These are phyloP conservation scores for Ailurus styani DNA, from an alignment of 2,113 vertebrate species.

Conservation along the genomic window DNA sequence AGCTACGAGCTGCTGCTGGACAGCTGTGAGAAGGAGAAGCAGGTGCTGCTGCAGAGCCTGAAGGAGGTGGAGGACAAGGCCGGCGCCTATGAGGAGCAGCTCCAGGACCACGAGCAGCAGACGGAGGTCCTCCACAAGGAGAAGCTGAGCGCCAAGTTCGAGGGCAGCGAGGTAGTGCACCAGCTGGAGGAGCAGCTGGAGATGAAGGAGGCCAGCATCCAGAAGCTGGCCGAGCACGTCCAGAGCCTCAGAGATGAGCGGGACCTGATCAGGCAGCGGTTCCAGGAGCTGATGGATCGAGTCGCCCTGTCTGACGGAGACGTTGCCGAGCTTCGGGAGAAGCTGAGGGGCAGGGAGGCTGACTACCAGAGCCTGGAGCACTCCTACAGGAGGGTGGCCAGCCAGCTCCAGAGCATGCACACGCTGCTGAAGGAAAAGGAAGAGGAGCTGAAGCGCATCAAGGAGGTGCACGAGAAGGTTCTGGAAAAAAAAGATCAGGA, in stretches of 20 bases:
- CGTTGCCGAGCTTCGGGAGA: constrained; percentile 86
- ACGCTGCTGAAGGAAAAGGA: constrained; percentile 89
- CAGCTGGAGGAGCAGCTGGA: constrained; percentile 89
- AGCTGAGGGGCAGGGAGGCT: constrained; percentile 86
- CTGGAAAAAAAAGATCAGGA: constrained; percentile 90
- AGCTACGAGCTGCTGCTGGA: constrained; percentile 88
- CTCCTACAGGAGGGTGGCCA: constrained; percentile 86
- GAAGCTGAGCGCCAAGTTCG: constrained; percentile 80
- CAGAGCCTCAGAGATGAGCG: constrained; percentile 88
- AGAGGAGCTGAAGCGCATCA: constrained; percentile 89
- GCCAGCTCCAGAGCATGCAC: constrained; percentile 89
- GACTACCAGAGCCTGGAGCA: constrained; percentile 89
- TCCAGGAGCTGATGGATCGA: constrained; percentile 92
- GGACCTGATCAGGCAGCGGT: constrained; percentile 86
- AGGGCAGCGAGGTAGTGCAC: constrained; percentile 86
- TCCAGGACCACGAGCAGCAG: constrained; percentile 88
- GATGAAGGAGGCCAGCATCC: constrained; percentile 84
- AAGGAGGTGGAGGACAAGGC: constrained; percentile 88
- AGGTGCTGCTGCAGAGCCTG: constrained; percentile 85
- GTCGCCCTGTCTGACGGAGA: constrained; percentile 87
- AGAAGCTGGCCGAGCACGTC: constrained; percentile 87
- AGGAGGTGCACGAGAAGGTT: constrained; percentile 87
- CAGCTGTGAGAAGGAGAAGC: constrained; percentile 90
- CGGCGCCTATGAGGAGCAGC: constrained; percentile 85
- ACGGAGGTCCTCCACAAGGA: constrained; percentile 89